These are phyloP conservation scores for Helostoma temminkii DNA, from an alignment of 2,797 vertebrate species.

Conservation along the genomic window DNA sequence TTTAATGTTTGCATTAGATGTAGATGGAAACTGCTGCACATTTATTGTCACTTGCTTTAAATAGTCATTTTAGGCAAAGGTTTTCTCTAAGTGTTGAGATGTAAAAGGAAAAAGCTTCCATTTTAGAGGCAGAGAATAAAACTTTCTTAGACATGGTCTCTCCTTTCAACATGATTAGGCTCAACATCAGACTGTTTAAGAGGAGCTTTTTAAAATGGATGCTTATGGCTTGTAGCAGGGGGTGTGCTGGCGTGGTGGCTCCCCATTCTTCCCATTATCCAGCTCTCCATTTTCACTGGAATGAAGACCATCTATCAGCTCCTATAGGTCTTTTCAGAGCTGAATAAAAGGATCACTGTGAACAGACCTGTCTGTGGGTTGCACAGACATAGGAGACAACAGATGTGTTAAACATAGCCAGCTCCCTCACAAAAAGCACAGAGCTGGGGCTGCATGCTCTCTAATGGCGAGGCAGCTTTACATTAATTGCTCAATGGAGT, in stretches of 20 bases:
- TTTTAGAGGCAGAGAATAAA: constrained; percentile 53
- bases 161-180: constrained; percentile 69
- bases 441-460: constrained; percentile 48
- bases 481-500: constrained; percentile 78
- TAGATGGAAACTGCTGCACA: too few species aligned
- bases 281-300: constrained; percentile 86
- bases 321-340: constrained; percentile 82
- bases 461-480: constrained; percentile 76
- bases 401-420: constrained; percentile 86
- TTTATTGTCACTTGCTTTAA: neutral
- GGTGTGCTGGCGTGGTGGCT: constrained; percentile 65
- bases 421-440: constrained; percentile 51
- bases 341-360: constrained; percentile 84
- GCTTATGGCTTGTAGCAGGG: constrained; percentile 59
- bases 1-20: neutral
- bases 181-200: constrained; percentile 82
- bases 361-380: constrained; percentile 85
- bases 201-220: constrained; percentile 63
- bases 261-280: constrained; percentile 77
- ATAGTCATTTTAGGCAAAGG: neutral
- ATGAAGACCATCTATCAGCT: constrained; percentile 86
- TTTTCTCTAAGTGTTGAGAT: constrained; percentile 35
- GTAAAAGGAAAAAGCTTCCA: constrained; percentile 39
- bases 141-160: constrained; percentile 48
- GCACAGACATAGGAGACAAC: constrained; percentile 84